Evolutionary conservation across 2,888 invertebrate genomes (phyloP).

Genomic region (Ichneumon xanthorius): DNA sequence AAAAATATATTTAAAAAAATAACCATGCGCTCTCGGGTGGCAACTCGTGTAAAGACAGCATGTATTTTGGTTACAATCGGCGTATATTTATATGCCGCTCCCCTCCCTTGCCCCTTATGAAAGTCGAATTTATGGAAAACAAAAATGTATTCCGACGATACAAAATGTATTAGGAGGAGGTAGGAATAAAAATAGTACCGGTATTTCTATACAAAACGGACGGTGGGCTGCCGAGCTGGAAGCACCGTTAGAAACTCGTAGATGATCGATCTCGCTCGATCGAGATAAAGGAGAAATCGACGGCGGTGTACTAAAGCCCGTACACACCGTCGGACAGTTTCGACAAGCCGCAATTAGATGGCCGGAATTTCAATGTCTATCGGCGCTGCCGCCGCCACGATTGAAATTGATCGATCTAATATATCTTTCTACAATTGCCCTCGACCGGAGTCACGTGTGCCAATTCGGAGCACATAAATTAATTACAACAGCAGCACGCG

Average conservation of each 20-base stretch:
- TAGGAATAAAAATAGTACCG: not conserved
- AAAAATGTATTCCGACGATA: not conserved
- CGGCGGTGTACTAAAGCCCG: not conserved
- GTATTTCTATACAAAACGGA: not conserved
- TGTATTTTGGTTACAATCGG: too few relatives aligned
- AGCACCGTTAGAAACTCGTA: constrained; percentile 40
- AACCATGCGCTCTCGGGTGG: too few relatives aligned
- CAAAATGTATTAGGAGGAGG: not conserved
- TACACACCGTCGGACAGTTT: constrained; percentile 41
- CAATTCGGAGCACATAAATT: constrained; percentile 27
- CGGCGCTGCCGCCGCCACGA: not conserved
- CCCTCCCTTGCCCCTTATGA: too few relatives aligned
- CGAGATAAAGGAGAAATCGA: constrained; percentile 31
- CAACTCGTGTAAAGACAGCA: too few relatives aligned
- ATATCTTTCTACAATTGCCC: constrained; percentile 22
- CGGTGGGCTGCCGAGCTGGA: constrained; percentile 5
- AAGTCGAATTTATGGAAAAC: too few relatives aligned
- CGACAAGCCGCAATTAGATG: constrained; percentile 41
- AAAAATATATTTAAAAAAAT: too few relatives aligned
- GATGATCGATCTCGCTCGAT: constrained; percentile 37
- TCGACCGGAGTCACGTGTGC: constrained; percentile 11
- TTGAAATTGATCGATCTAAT: constrained; percentile 41
- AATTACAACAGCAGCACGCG: not conserved
- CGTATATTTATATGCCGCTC: not conserved
- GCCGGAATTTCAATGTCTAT: constrained; percentile 38